Percentiles rank a stretch among this genome's conserved stretches.
phyloP scores from a whole-genome alignment of 2,113 vertebrate genomes.

The Nycticebus coucang region DNA sequence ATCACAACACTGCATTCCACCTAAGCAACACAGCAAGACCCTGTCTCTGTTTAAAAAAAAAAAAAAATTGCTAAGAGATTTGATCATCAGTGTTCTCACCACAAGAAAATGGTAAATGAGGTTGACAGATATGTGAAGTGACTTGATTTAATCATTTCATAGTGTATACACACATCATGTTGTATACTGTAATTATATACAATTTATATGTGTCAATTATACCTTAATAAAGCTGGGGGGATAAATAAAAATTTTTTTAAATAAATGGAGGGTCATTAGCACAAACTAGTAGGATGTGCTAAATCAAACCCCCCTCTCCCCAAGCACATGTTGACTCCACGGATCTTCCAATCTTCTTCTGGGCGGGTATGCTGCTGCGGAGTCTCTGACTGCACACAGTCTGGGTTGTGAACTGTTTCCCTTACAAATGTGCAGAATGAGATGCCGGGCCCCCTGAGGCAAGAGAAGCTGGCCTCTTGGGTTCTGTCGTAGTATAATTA shows the following conservation, averaged over 20 bases:
- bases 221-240: neutral
- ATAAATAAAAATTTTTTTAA: neutral
- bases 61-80: neutral
- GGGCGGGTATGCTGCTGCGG: too few species aligned
- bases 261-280: neutral
- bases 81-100: neutral
- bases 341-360: neutral
- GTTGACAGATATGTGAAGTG: neutral
- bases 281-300: neutral
- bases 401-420: neutral
- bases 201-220: neutral
- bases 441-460: neutral
- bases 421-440: neutral
- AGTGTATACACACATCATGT: neutral
- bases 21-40: too few species aligned
- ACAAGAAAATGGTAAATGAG: neutral
- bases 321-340: fast-evolving
- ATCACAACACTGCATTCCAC: too few species aligned
- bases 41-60: too few species aligned
- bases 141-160: neutral
- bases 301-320: neutral
- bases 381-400: neutral
- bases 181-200: neutral
- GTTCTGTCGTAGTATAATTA: slow-evolving; percentile 47
- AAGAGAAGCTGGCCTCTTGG: neutral